Conservation (phyloP, 2,888 invertebrate species). For the Herminia tarsipennalis region DNA sequence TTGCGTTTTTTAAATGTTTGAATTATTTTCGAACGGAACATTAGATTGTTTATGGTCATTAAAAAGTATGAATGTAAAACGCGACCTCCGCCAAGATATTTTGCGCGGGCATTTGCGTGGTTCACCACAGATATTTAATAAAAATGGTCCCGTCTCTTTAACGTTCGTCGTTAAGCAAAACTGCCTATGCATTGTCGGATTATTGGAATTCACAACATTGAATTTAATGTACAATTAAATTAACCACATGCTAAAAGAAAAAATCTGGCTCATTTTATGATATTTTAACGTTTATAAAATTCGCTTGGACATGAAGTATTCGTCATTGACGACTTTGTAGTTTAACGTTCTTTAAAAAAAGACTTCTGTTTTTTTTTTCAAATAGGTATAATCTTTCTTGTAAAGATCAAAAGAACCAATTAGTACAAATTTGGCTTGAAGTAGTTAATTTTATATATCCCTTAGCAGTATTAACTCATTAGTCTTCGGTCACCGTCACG, state of each 20-base stretch:
- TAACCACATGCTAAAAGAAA: constrained; percentile 42
- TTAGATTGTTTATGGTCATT: constrained; percentile 27
- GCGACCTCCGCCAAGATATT: constrained; percentile 42
- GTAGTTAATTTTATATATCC: constrained; percentile 53
- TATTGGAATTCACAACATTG: constrained; percentile 55
- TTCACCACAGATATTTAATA: constrained; percentile 74
- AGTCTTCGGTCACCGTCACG: constrained; percentile 64
- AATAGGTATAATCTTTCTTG: constrained; percentile 25
- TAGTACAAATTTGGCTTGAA: constrained; percentile 35
- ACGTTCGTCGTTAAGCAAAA: constrained; percentile 65
- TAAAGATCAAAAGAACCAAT: constrained; percentile 49
- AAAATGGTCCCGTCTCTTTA: constrained; percentile 51
- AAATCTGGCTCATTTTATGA: constrained; percentile 6
- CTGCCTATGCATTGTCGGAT: constrained; percentile 66
- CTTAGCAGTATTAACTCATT: constrained; percentile 54
- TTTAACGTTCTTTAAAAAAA: too few relatives aligned
- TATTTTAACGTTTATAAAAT: constrained; percentile 8
- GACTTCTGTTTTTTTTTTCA: too few relatives aligned
- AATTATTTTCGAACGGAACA: constrained; percentile 2
- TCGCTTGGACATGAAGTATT: neutral
- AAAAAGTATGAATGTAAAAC: constrained; percentile 33
- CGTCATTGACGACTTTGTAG: too few relatives aligned
- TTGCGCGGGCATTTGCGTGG: constrained; percentile 62
- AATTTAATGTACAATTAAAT: constrained; percentile 46
- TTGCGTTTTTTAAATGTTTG: neutral